Conservation (phyloP, 1,140 invertebrate genomes). For the Tetramorium parvispinum region DNA sequence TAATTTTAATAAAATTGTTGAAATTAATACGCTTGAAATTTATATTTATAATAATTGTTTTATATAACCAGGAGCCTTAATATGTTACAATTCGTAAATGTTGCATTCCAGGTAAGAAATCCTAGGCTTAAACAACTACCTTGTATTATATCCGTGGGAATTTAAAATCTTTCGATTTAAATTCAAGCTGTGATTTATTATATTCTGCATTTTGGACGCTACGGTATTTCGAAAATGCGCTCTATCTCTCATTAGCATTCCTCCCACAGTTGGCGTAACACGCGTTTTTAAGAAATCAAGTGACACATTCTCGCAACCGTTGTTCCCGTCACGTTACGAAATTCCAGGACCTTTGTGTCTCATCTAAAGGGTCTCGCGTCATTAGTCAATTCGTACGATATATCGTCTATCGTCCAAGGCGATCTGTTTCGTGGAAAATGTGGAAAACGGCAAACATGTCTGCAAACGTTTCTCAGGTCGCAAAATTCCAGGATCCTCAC, state of each 20-base stretch:
- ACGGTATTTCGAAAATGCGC: background rate
- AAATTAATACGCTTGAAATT: conserved; percentile 41
- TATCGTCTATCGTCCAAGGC: background rate
- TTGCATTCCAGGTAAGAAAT: too few species aligned
- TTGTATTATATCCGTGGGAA: too few species aligned
- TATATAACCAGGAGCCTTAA: background rate
- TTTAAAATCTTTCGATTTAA: too few species aligned
- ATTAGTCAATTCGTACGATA: conserved; percentile 4
- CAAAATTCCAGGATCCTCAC: conserved; percentile 1
- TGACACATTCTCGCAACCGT: conserved; percentile 3
- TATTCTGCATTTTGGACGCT: background rate
- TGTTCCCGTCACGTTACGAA: conserved; percentile 59
- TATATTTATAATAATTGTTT: background rate
- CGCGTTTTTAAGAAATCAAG: background rate
- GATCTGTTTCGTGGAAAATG: background rate
- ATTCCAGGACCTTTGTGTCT: conserved; percentile 62
- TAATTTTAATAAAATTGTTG: too few species aligned
- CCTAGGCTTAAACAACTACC: too few species aligned
- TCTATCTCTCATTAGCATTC: background rate
- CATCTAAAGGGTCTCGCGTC: background rate
- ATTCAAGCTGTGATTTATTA: background rate
- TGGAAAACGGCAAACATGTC: background rate
- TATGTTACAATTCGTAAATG: background rate
- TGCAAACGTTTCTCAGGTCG: conserved; percentile 1
- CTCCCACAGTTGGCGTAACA: background rate